Conservation (phyloP, 2,797 vertebrate species). For the Acrossocheilus fasciatus region DNA sequence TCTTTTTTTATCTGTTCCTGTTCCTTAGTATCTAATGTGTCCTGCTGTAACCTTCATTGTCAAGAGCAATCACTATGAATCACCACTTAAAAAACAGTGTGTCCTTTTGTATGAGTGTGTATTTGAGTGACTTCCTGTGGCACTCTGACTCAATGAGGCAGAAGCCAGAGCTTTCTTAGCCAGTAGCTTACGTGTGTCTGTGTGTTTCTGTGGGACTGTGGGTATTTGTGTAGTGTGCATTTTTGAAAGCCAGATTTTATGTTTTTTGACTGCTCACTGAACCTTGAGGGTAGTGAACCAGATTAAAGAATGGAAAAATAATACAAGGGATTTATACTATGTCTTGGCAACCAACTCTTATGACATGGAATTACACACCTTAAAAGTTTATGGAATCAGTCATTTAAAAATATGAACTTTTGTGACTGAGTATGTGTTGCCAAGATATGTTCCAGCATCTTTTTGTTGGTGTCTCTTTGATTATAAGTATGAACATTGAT, state of each 20-base stretch:
- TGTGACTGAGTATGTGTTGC: not conserved
- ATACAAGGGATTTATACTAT: not conserved
- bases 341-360: not conserved
- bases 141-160: slow-evolving; percentile 43
- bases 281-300: slow-evolving; percentile 4
- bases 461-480: not conserved
- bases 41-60: slow-evolving; percentile 24
- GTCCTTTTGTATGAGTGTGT: slow-evolving; percentile 13
- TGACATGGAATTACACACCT: not conserved
- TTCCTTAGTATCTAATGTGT: not conserved
- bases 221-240: slow-evolving; percentile 8
- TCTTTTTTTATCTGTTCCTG: not conserved
- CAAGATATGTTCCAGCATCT: not conserved
- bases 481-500: not conserved
- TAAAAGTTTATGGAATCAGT: not conserved
- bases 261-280: slow-evolving; percentile 44
- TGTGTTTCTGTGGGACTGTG: slow-evolving; percentile 5
- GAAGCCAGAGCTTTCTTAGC: slow-evolving; percentile 31
- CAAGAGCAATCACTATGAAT: not conserved
- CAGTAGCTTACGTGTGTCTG: slow-evolving; percentile 23
- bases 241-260: slow-evolving; percentile 31
- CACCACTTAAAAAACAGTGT: not conserved
- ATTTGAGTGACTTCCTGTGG: slow-evolving; percentile 20
- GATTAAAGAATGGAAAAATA: slow-evolving; percentile 13
- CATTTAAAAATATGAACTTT: not conserved